Percentiles rank a stretch among this genome's conserved stretches.
Evolutionary conservation across 2,888 invertebrate species (phyloP).

Genomic region (Ernsta delagoae): DNA sequence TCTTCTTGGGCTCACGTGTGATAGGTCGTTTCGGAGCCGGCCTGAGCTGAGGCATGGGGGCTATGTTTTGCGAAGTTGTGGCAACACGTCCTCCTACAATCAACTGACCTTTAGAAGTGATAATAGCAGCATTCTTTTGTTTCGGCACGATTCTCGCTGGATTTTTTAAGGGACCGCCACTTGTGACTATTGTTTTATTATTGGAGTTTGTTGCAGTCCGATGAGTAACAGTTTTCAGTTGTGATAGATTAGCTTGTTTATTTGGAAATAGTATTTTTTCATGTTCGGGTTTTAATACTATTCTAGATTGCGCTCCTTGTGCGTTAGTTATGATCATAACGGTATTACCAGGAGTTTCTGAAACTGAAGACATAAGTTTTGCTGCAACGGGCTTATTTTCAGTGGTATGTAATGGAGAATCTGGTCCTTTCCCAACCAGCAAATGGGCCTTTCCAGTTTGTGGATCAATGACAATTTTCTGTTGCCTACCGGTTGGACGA

Average conservation of each 20-base stretch:
- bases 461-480: constrained; percentile 79
- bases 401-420: constrained; percentile 50
- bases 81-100: constrained; percentile 76
- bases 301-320: constrained; percentile 85
- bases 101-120: constrained; percentile 84
- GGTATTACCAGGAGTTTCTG: constrained; percentile 76
- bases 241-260: constrained; percentile 70
- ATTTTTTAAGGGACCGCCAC: constrained; percentile 54
- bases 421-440: constrained; percentile 65
- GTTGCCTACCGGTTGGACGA: constrained; percentile 65
- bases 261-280: constrained; percentile 85
- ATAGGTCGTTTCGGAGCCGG: constrained; percentile 66
- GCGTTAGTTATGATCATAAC: constrained; percentile 87
- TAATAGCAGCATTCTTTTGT: constrained; percentile 79
- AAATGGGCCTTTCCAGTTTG: constrained; percentile 79
- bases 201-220: constrained; percentile 59
- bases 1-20: constrained; percentile 66
- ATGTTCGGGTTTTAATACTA: constrained; percentile 86
- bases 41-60: constrained; percentile 75
- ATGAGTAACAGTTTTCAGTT: constrained; percentile 70
- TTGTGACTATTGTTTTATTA: constrained; percentile 60
- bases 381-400: constrained; percentile 73
- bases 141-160: constrained; percentile 71
- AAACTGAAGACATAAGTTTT: constrained; percentile 65
- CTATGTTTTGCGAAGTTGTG: constrained; percentile 76